phyloP scores from a whole-genome alignment of 2,113 vertebrate genomes.

The Grantiella picta region DNA sequence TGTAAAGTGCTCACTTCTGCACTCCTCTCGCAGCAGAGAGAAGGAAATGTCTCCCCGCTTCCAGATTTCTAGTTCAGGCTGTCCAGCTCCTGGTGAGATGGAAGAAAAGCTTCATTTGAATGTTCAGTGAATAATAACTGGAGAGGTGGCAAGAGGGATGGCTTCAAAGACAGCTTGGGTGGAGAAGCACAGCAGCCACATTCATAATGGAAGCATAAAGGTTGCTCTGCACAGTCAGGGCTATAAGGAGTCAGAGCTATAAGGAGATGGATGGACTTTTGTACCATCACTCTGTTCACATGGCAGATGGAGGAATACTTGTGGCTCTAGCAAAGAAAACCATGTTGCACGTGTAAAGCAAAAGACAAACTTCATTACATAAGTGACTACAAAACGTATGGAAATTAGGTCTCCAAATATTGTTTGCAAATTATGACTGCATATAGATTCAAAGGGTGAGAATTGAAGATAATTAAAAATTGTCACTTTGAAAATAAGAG shows the following conservation, averaged over 20 bases:
- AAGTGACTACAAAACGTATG: background rate
- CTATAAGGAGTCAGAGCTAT: too few species aligned
- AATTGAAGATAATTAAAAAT: background rate
- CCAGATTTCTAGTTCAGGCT: background rate
- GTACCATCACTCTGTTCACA: background rate
- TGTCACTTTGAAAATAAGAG: background rate
- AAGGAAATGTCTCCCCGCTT: background rate
- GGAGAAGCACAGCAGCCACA: background rate
- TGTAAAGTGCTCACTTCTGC: background rate
- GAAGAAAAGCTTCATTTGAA: background rate
- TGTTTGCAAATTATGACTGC: background rate
- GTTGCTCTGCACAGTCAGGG: rapidly evolving
- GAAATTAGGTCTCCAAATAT: background rate
- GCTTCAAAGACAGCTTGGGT: background rate
- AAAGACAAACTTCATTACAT: background rate
- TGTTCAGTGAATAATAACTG: background rate
- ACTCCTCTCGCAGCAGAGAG: background rate
- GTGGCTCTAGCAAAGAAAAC: background rate
- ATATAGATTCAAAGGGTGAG: background rate
- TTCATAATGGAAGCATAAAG: rapidly evolving
- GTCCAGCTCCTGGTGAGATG: background rate
- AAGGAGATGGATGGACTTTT: background rate
- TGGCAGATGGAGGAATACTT: background rate
- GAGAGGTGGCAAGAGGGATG: background rate
- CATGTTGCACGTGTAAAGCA: background rate